Percentiles rank a stretch among this genome's conserved stretches.
These are phyloP conservation scores for Archocentrus centrarchus DNA, from an alignment of 2,113 vertebrate species.

Conservation along the genomic window DNA sequence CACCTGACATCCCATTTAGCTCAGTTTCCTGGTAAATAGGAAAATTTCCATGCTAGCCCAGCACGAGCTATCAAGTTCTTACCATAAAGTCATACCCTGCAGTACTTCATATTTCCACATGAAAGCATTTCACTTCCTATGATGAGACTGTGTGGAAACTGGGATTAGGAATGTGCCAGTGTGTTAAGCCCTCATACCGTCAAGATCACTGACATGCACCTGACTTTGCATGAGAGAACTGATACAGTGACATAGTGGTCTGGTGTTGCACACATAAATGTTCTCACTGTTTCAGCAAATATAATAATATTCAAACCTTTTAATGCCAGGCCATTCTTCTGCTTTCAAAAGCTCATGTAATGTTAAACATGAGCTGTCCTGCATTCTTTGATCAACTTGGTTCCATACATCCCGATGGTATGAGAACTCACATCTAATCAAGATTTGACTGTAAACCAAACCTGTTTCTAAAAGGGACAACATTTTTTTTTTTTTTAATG, in stretches of 20 bases:
- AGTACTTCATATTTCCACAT: constrained; percentile 35
- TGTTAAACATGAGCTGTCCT: not conserved
- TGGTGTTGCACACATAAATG: not conserved
- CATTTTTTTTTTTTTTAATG: not conserved
- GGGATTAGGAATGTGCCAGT: constrained; percentile 23
- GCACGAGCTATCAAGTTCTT: not conserved
- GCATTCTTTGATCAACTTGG: not conserved
- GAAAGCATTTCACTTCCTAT: constrained; percentile 26
- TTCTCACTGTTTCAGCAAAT: not conserved
- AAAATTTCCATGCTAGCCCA: not conserved
- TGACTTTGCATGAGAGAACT: constrained; percentile 5
- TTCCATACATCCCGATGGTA: not conserved
- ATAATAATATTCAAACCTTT: not conserved
- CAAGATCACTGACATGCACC: constrained; percentile 3
- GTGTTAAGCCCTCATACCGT: not conserved
- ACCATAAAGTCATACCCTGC: not conserved
- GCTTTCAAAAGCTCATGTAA: constrained; percentile 7
- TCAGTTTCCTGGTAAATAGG: constrained; percentile 1
- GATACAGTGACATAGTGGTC: not conserved
- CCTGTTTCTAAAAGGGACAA: constrained; percentile 2
- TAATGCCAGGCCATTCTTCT: not conserved
- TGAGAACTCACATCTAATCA: not conserved
- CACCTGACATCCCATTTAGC: constrained; percentile 6
- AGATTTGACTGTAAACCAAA: not conserved
- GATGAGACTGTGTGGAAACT: not conserved